Evolutionary conservation across 2,113 vertebrate genomes (phyloP).

Genomic region (Etia nguti): DNA sequence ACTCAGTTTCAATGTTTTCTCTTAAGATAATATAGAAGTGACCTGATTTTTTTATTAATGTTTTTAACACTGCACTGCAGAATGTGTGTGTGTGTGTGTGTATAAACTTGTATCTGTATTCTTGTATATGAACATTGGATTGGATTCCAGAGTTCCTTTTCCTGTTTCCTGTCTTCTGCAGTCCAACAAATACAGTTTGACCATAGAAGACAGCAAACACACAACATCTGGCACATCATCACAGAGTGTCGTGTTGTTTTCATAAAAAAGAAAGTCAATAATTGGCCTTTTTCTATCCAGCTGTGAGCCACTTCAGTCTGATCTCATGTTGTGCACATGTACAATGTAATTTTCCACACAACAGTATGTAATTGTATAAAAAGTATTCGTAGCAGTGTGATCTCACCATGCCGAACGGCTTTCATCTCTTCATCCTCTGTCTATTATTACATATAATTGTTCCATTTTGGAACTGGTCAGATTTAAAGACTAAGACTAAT

Average conservation of each 20-base stretch:
- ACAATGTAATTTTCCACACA: neutral
- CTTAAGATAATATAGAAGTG: neutral
- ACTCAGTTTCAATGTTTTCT: neutral
- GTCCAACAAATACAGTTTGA: neutral
- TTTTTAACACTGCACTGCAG: neutral
- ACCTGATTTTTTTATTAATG: neutral
- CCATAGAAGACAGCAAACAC: neutral
- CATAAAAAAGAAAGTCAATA: neutral
- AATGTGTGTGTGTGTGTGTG: neutral
- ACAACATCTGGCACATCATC: neutral
- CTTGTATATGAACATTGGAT: neutral
- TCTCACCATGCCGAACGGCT: neutral
- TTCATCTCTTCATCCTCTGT: neutral
- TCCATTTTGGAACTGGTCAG: accelerated
- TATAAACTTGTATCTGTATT: neutral
- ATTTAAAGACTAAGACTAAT: neutral
- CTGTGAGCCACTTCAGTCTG: neutral
- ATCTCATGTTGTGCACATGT: neutral
- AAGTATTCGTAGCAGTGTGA: neutral
- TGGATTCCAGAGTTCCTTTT: neutral
- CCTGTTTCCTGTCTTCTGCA: neutral
- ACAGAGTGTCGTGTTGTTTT: neutral
- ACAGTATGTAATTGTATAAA: neutral
- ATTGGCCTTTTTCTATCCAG: neutral
- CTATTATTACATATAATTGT: neutral